These are phyloP conservation scores for Pseudotriccus pelzelni DNA, from an alignment of 2,797 vertebrate species.

Conservation along the genomic window DNA sequence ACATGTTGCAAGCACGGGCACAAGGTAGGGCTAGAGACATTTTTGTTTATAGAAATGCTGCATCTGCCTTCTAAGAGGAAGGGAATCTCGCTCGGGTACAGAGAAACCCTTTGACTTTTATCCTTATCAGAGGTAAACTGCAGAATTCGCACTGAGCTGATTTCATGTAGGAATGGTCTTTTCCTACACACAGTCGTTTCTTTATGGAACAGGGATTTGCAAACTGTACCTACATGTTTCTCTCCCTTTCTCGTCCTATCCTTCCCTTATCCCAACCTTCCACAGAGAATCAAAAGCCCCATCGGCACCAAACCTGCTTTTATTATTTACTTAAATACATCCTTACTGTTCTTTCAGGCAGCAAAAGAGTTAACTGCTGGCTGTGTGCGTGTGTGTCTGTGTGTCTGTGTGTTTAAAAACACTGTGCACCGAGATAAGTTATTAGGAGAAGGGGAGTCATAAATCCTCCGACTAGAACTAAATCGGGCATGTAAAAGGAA, in stretches of 20 bases:
- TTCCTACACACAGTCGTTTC: not conserved
- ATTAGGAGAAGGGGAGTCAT: slow-evolving; percentile 56
- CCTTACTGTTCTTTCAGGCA: not conserved
- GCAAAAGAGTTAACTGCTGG: slow-evolving; percentile 63
- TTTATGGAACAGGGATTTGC: slow-evolving; percentile 34
- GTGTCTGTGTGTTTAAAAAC: slow-evolving; percentile 26
- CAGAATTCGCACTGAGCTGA: not conserved
- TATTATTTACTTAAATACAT: not conserved
- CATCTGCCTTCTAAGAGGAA: slow-evolving; percentile 3
- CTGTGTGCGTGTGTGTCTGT: not conserved
- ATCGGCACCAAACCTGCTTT: not conserved
- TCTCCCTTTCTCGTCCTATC: not conserved
- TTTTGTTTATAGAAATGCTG: slow-evolving; percentile 61
- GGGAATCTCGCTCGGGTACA: not conserved
- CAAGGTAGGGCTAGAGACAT: slow-evolving; percentile 79
- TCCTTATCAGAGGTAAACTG: slow-evolving; percentile 14
- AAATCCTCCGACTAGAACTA: slow-evolving; percentile 59
- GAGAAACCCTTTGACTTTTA: slow-evolving; percentile 36
- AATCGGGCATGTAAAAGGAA: slow-evolving; percentile 55
- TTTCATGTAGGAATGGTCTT: slow-evolving; percentile 2
- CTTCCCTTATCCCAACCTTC: not conserved
- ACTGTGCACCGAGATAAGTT: slow-evolving; percentile 38
- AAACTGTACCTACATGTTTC: not conserved
- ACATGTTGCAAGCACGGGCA: slow-evolving; percentile 82
- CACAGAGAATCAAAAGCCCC: not conserved